Evolutionary conservation across 2,113 vertebrate genomes (phyloP).

Genomic region (Eonycteris spelaea): DNA sequence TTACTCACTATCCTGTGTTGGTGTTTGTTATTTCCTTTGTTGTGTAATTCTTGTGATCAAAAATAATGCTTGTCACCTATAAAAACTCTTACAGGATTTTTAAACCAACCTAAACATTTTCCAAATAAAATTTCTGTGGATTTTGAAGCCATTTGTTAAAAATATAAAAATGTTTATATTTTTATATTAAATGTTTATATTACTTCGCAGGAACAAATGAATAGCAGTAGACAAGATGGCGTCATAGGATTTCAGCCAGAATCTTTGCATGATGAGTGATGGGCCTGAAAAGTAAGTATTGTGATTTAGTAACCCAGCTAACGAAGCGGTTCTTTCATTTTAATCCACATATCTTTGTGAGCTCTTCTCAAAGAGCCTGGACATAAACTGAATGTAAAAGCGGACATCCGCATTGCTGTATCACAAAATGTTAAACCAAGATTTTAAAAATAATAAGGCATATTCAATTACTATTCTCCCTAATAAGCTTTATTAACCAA

Average conservation of each 20-base stretch:
- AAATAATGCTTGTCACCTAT: not conserved
- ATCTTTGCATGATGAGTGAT: not conserved
- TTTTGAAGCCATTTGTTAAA: constrained; percentile 4
- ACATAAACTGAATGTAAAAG: constrained; percentile 6
- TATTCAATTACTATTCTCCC: not conserved
- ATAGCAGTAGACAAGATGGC: not conserved
- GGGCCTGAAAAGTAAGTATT: not conserved
- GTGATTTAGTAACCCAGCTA: not conserved
- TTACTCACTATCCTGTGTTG: not conserved
- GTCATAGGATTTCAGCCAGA: constrained; percentile 26
- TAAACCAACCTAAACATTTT: not conserved
- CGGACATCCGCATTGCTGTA: not conserved
- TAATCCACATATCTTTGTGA: not conserved
- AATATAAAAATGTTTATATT: not conserved
- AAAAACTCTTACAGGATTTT: not conserved
- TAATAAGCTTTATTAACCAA: not conserved
- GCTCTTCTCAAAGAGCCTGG: not conserved
- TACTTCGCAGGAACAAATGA: not conserved
- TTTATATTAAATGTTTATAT: too few species aligned
- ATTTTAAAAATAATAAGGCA: not conserved
- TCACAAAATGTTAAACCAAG: not conserved
- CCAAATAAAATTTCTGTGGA: not conserved
- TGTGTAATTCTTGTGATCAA: not conserved
- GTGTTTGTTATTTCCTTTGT: not conserved
- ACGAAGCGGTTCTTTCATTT: not conserved